Evolutionary conservation across 2,113 vertebrate genomes (phyloP).

Genomic region (Murina feae): DNA sequence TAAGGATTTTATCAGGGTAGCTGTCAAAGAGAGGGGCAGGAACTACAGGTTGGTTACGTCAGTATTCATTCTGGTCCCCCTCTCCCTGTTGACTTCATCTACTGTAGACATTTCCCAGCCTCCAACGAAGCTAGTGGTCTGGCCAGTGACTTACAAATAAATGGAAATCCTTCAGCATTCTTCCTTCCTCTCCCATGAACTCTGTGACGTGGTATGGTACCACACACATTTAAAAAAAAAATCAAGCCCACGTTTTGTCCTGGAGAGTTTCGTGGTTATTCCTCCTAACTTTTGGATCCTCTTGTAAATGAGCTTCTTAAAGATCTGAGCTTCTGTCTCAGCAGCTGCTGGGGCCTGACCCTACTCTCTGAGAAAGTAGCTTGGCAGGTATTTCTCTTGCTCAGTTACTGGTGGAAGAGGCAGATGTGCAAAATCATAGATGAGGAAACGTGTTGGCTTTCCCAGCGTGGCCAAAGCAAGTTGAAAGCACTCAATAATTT

Average conservation of each 20-base stretch:
- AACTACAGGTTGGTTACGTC: background rate
- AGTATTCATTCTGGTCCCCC: background rate
- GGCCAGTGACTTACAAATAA: background rate
- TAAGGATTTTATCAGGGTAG: background rate
- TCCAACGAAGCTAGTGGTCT: background rate
- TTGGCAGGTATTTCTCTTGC: background rate
- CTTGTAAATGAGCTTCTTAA: background rate
- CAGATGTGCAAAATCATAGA: background rate
- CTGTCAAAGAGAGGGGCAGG: background rate
- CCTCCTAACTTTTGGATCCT: background rate
- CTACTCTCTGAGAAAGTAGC: background rate
- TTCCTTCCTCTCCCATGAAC: background rate
- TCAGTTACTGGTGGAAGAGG: background rate
- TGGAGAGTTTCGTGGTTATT: background rate
- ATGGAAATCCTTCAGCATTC: background rate
- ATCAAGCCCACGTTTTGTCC: background rate
- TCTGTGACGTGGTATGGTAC: background rate
- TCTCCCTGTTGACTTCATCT: background rate
- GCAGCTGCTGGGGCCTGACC: background rate
- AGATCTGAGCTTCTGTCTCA: background rate
- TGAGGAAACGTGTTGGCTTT: background rate
- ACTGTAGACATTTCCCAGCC: background rate
- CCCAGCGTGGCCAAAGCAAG: background rate
- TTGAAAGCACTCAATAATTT: background rate
- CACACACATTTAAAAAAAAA: background rate